Evolutionary conservation across 2,888 invertebrate species (phyloP), one percentile per base, ranked within the genome.

Genomic region (Parasteatoda lunata): DNA sequence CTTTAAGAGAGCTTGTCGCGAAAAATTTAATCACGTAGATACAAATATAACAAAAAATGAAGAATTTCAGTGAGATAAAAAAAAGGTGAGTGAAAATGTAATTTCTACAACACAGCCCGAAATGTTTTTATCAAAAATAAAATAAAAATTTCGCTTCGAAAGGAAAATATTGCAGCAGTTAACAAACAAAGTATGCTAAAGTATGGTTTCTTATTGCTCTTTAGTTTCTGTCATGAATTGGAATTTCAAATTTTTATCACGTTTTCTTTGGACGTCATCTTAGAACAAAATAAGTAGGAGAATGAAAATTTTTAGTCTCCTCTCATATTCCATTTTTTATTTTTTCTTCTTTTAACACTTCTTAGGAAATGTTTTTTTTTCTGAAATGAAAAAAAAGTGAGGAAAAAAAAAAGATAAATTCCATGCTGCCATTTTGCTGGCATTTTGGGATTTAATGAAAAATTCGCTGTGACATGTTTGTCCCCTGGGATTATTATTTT

Each of bases 111-210:
- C 59, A 59, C 59, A 4, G 49, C 13, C 49, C 9, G 5, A n/a
- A 71, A 79, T 11, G 15, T 64, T 59, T 79, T 79, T 71, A 71
- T 79, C 70, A 71, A 79, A 79, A 79, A 11, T 49, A 66, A 47
- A 77, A n/a, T 65, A 71, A 71, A 70, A 15, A 47, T 64, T 30
- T 48, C 11, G 30, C 30, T 30, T 45, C 51, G 11, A 30, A 11
- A 80, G n/a, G 59, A 79, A 78, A 80, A 73, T 66, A 80, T 52
- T 65, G 52, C 66, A 65, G 30, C 80, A 59, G 52, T 79, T 80
- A 80, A 80, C 80, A 80, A 80, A 80, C 66, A 80, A 73, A 49
- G 30, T 72, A 13, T 49, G 79, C 45, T 48, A 64, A 59, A 8
- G n/a, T n/a, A 8, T 65, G 8, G n/a, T 48, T 66, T 80, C 80